phyloP scores from a whole-genome alignment of 2,113 vertebrate genomes.

The Pseudorasbora parva region DNA sequence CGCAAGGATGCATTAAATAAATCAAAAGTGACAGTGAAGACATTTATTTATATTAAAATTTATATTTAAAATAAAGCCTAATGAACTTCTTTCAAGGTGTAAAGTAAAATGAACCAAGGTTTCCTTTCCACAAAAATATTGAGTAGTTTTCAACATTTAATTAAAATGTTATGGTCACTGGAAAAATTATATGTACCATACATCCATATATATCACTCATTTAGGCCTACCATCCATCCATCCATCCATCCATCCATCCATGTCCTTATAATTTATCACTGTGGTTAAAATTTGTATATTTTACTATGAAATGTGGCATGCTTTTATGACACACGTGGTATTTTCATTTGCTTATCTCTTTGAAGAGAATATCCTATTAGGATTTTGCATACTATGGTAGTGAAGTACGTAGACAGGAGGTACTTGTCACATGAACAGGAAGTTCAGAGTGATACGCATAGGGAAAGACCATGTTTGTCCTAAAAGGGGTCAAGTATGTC shows the following conservation, averaged over 20 bases:
- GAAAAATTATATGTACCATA: too few species aligned
- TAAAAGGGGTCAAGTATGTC: not conserved
- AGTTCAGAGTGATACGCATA: slow-evolving; percentile 2
- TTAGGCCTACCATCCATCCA: not conserved
- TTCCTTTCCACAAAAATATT: not conserved
- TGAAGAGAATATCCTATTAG: not conserved
- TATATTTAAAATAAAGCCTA: not conserved
- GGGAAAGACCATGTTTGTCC: slow-evolving; percentile 42
- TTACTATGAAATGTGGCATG: not conserved
- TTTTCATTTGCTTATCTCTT: slow-evolving; percentile 20
- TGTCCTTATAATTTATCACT: not conserved
- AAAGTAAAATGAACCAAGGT: not conserved
- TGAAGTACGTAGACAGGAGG: not conserved
- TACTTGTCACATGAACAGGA: slow-evolving; percentile 23
- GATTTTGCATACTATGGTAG: not conserved
- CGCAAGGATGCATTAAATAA: not conserved
- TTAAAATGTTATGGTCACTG: too few species aligned
- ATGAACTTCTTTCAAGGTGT: not conserved
- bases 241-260: not conserved
- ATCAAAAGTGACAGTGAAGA: not conserved
- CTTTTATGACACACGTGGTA: slow-evolving; percentile 4
- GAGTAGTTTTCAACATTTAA: not conserved
- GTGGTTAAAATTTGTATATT: not conserved
- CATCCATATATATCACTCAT: not conserved
- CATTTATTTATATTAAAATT: not conserved